Conservation (phyloP, 2,888 invertebrate species). For the Arenicola marina region DNA sequence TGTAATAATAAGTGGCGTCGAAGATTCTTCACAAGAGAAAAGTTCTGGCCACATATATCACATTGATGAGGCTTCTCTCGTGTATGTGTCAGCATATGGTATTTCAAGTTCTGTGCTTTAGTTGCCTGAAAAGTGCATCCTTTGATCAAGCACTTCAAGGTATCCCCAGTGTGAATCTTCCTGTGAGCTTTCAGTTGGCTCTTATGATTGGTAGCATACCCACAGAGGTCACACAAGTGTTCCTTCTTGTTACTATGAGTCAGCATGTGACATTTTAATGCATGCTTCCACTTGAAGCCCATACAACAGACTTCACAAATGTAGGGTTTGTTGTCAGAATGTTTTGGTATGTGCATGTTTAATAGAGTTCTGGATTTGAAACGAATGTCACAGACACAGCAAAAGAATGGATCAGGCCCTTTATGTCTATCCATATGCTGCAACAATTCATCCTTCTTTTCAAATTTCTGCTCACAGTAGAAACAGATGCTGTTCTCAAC, state of each 20-base stretch:
- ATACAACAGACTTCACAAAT: slow-evolving; percentile 64
- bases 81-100: slow-evolving; percentile 66
- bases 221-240: slow-evolving; percentile 67
- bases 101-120: slow-evolving; percentile 66
- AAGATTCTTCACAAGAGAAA: slow-evolving; percentile 67
- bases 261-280: slow-evolving; percentile 62
- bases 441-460: slow-evolving; percentile 45
- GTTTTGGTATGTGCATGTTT: slow-evolving; percentile 66
- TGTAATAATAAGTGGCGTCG: slow-evolving; percentile 60
- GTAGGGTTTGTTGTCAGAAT: slow-evolving; percentile 66
- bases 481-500: slow-evolving; percentile 54
- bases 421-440: slow-evolving; percentile 63
- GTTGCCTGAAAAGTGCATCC: slow-evolving; percentile 63
- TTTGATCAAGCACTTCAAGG: slow-evolving; percentile 63
- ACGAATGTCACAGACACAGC: slow-evolving; percentile 64
- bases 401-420: slow-evolving; percentile 64
- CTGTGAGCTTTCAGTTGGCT: slow-evolving; percentile 66
- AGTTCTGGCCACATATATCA: slow-evolving; percentile 67
- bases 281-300: slow-evolving; percentile 69
- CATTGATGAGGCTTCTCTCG: slow-evolving; percentile 67
- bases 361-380: slow-evolving; percentile 65
- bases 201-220: slow-evolving; percentile 67
- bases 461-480: slow-evolving; percentile 56
- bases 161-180: slow-evolving; percentile 65
- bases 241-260: slow-evolving; percentile 65